Conservation (phyloP, 2,113 vertebrate genomes). For the Rhea americana region DNA sequence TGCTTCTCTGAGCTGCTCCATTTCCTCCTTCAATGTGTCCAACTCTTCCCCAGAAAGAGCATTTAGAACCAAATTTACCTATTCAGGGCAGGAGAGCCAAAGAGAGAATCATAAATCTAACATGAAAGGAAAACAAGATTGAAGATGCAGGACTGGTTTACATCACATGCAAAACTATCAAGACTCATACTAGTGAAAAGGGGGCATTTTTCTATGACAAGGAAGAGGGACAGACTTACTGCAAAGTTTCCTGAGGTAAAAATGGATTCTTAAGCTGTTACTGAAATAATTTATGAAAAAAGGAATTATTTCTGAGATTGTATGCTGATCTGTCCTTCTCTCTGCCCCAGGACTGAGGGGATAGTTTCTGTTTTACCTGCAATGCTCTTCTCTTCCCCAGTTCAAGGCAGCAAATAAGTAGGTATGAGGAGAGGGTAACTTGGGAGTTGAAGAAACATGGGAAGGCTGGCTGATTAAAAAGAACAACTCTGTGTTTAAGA, state of each 20-base stretch:
- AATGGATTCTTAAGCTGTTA: not conserved
- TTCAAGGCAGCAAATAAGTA: not conserved
- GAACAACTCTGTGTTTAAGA: not conserved
- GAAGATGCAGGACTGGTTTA: not conserved
- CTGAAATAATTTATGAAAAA: not conserved
- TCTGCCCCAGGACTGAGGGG: not conserved
- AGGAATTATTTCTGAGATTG: not conserved
- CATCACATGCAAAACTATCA: not conserved
- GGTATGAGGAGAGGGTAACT: not conserved
- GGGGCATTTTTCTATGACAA: not conserved
- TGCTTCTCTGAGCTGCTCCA: conserved; percentile 85
- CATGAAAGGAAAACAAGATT: not conserved
- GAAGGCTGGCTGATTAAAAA: not conserved
- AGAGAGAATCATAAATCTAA: conserved; percentile 18
- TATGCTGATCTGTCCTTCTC: not conserved
- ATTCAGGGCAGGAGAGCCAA: conserved; percentile 10
- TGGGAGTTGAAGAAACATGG: not conserved
- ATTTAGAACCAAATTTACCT: conserved; percentile 89
- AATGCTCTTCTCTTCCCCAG: not conserved
- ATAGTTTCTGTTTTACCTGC: not conserved
- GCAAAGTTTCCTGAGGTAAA: not conserved
- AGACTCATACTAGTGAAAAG: not conserved
- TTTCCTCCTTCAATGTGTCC: conserved; percentile 77
- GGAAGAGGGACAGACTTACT: not conserved
- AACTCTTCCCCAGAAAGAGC: conserved; percentile 87